phyloP scores from a whole-genome alignment of 2,888 invertebrate species.

The Drosophila koepferae region DNA sequence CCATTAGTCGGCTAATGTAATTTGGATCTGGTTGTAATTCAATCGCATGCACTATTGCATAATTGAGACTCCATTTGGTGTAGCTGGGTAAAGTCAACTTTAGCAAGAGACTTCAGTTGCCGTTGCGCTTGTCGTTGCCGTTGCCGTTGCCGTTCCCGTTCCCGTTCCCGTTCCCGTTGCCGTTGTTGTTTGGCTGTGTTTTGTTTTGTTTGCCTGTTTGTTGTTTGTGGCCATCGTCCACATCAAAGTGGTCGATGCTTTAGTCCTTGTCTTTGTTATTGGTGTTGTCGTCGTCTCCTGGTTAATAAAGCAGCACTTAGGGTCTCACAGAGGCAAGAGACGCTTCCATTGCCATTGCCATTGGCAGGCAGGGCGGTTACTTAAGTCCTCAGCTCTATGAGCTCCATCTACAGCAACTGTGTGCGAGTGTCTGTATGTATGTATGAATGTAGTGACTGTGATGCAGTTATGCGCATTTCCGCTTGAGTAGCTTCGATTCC shows the following conservation, averaged over 20 bases:
- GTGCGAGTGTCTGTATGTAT: constrained; percentile 16
- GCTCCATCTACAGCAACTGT: constrained; percentile 11
- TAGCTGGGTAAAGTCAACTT: constrained; percentile 11
- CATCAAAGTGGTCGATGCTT: constrained; percentile 39
- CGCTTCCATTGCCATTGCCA: constrained; percentile 35
- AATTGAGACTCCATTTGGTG: constrained; percentile 44
- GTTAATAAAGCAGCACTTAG: constrained; percentile 77
- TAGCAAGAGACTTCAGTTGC: constrained; percentile 1
- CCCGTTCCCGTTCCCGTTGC: background rate
- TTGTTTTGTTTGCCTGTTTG: constrained; percentile 27
- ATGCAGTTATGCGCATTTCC: constrained; percentile 78
- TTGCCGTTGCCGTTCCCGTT: constrained; percentile 5
- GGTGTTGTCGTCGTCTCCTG: constrained; percentile 26
- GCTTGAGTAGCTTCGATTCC: constrained; percentile 65
- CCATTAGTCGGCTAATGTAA: constrained; percentile 49
- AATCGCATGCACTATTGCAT: constrained; percentile 55
- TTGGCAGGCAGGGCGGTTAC: constrained; percentile 42
- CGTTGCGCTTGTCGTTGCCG: constrained; percentile 1
- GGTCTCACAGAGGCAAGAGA: constrained; percentile 47
- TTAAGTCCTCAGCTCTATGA: constrained; percentile 42
- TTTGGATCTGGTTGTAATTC: constrained; percentile 50
- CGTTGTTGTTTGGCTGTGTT: constrained; percentile 26
- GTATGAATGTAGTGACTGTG: constrained; percentile 42
- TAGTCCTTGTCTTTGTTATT: constrained; percentile 20
- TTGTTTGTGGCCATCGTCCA: constrained; percentile 42